Evolutionary conservation across 2,113 vertebrate species (phyloP), one percentile per base, ranked within the genome.

Genomic region (Gadus macrocephalus): DNA sequence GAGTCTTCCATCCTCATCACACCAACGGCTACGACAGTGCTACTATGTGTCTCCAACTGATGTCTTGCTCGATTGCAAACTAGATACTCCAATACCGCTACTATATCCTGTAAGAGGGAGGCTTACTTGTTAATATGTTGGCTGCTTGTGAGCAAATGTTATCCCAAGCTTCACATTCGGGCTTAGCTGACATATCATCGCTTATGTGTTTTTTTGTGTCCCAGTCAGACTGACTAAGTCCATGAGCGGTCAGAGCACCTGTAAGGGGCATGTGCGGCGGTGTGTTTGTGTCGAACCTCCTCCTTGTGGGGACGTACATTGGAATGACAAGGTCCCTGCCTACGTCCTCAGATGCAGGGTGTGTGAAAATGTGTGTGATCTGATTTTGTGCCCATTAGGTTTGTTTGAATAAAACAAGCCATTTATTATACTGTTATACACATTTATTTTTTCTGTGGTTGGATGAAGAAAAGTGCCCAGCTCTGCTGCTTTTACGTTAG

Each of bases 261-360:
- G 31, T 35, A 35, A 35, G 4, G 31, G 2, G 31, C 31, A 35
- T 35, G 6, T 35, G 31, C 31, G 4, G 31, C 4, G 31, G 31
- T 35, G 31, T 35, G 89, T 76, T 88, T 74, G 65, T 82, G 78
- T 83, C 74, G 81, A 81, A 83, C 81, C 49, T 28, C 31, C 80
- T 69, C 11, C 19, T 19, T 62, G 2, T 79, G 71, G 68, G 70
- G 69, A 68, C 82, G 68, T 88, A 84, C 83, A 85, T 83, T 86
- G 76, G 63, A 76, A 74, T 61, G 64, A 58, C 28, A 63, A 61
- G 71, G 70, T 75, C 35, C 69, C 70, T 62, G 15, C 78, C 53
- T 55, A 16, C 63, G 63, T 66, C 74, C 76, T 81, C 73, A 11
- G 17, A 67, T 78, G 59, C 78, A 76, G 81, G 69, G 74, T 71